A percentile compares a stretch with the other conserved stretches of the same genome.
Conservation (phyloP, 2,888 invertebrate species). For the Melieria omissa region DNA sequence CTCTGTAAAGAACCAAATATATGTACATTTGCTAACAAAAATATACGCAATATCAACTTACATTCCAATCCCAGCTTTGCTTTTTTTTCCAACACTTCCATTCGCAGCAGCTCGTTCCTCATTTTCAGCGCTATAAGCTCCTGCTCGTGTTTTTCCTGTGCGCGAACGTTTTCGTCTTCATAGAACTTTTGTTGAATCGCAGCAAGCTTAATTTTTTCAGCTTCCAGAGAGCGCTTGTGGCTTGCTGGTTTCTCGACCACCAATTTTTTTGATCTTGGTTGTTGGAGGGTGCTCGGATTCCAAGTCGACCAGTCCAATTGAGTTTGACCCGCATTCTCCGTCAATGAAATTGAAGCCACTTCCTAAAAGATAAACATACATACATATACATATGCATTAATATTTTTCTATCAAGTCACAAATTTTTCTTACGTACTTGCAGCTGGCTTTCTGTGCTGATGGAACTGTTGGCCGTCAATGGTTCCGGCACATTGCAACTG, state of each 20-base stretch:
- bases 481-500: not conserved
- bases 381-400: not conserved
- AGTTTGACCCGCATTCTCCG: not conserved
- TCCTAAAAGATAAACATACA: not conserved
- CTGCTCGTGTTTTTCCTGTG: conserved; percentile 27
- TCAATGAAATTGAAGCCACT: not conserved
- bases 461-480: not conserved
- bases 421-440: not conserved
- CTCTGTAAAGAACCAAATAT: not conserved
- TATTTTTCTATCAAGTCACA: not conserved
- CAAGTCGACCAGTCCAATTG: conserved; percentile 11
- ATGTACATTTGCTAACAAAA: not conserved
- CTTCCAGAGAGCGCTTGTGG: conserved; percentile 13
- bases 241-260: not conserved
- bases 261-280: conserved; percentile 17
- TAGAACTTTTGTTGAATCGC: conserved; percentile 24
- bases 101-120: conserved; percentile 22
- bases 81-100: conserved; percentile 28
- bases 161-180: conserved; percentile 26
- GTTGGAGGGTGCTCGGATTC: conserved; percentile 4
- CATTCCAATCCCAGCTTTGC: conserved; percentile 5
- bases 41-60: not conserved
- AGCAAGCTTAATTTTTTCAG: conserved; percentile 22
- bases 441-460: not conserved
- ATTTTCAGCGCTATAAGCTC: conserved; percentile 18